A percentile compares a stretch with the other conserved stretches of the same genome.
Evolutionary conservation across 2,113 vertebrate genomes (phyloP).

Genomic region (Cricetomys ansorgei): DNA sequence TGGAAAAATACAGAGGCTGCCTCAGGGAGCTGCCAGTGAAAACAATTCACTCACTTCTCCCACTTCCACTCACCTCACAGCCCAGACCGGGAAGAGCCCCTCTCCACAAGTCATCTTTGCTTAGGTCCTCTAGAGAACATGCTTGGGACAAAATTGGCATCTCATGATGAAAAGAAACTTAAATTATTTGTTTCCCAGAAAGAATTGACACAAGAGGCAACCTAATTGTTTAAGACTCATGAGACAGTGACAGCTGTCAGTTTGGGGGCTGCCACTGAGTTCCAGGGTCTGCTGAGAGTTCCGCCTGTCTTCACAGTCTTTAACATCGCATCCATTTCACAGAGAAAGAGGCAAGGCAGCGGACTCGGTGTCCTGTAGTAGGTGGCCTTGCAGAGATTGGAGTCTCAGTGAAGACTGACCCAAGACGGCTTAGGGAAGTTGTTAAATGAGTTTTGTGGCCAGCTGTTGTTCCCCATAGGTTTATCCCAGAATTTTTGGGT

Average conservation of each 20-base stretch:
- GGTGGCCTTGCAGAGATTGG: not conserved
- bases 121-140: not conserved
- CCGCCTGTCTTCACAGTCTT: not conserved
- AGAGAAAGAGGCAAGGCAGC: not conserved
- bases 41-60: conserved; percentile 49
- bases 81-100: not conserved
- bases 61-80: not conserved
- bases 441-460: not conserved
- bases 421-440: not conserved
- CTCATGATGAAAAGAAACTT: conserved; percentile 19
- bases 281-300: not conserved
- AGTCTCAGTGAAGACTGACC: not conserved
- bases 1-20: conserved; percentile 79
- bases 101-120: not conserved
- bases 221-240: not conserved
- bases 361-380: not conserved
- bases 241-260: not conserved
- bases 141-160: not conserved
- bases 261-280: not conserved
- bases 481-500: not conserved
- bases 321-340: not conserved
- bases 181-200: not conserved
- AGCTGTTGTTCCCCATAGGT: not conserved
- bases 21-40: conserved; percentile 56
- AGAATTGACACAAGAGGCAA: not conserved